Evolutionary conservation across 2,797 vertebrate genomes (phyloP).

Genomic region (Clangula hyemalis): DNA sequence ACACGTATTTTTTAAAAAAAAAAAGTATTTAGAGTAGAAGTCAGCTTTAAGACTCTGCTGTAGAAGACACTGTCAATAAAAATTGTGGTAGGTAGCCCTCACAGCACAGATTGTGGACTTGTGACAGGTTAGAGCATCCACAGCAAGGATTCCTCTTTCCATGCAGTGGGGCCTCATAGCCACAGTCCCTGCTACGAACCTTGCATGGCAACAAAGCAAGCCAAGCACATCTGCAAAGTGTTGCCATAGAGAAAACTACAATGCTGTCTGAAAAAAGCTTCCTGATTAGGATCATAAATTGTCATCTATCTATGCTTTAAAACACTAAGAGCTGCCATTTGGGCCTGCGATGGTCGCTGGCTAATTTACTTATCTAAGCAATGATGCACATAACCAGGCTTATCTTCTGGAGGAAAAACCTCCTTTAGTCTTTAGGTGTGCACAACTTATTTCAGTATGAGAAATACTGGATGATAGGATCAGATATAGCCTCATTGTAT

Average conservation of each 20-base stretch:
- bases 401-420: not conserved
- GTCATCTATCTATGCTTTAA: not conserved
- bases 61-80: not conserved
- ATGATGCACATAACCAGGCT: not conserved
- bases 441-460: not conserved
- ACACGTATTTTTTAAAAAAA: too few relatives aligned
- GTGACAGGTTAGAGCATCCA: accelerated
- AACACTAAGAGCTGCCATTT: not conserved
- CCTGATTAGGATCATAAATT: not conserved
- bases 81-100: not conserved
- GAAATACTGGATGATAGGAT: not conserved
- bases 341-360: not conserved
- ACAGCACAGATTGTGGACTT: not conserved
- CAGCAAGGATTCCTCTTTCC: not conserved
- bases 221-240: not conserved
- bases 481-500: not conserved
- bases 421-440: not conserved
- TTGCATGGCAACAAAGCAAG: not conserved
- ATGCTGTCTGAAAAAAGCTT: not conserved
- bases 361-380: not conserved
- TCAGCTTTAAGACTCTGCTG: not conserved
- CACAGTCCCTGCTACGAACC: not conserved
- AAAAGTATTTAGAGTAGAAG: not conserved
- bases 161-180: not conserved
- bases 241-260: not conserved